Evolutionary conservation across 2,113 vertebrate genomes (phyloP).

Genomic region (Caloenas nicobarica): DNA sequence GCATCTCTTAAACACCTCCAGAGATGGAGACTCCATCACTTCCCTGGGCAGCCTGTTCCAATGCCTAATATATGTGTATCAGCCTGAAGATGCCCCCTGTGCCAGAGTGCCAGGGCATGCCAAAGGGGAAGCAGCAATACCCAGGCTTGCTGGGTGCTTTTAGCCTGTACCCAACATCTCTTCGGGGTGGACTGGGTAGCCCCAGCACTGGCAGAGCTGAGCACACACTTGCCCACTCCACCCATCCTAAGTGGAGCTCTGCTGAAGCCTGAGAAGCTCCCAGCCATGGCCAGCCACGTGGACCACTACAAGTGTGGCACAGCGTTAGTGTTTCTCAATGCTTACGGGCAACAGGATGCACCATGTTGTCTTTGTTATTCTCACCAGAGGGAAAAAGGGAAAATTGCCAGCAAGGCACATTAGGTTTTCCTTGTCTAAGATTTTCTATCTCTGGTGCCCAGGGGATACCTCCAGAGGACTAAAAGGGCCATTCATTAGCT

Average conservation of each 20-base stretch:
- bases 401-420: not conserved
- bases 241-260: not conserved
- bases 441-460: not conserved
- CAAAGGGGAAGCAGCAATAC: fast-evolving
- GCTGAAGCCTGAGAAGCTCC: not conserved
- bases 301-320: no score
- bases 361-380: not conserved
- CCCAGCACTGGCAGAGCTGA: not conserved
- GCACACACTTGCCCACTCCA: not conserved
- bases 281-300: fast-evolving
- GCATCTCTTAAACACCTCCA: no score
- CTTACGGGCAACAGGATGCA: not conserved
- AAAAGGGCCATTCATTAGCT: not conserved
- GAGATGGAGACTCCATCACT: no score
- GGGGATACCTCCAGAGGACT: not conserved
- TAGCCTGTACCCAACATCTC: not conserved
- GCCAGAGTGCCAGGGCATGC: not conserved
- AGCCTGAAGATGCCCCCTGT: not conserved
- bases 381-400: not conserved
- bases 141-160: not conserved
- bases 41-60: no score
- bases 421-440: not conserved
- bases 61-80: no score
- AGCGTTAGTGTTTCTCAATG: not conserved
- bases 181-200: not conserved